Conservation (phyloP, 2,113 vertebrate genomes). For the Lagopus leucura region DNA sequence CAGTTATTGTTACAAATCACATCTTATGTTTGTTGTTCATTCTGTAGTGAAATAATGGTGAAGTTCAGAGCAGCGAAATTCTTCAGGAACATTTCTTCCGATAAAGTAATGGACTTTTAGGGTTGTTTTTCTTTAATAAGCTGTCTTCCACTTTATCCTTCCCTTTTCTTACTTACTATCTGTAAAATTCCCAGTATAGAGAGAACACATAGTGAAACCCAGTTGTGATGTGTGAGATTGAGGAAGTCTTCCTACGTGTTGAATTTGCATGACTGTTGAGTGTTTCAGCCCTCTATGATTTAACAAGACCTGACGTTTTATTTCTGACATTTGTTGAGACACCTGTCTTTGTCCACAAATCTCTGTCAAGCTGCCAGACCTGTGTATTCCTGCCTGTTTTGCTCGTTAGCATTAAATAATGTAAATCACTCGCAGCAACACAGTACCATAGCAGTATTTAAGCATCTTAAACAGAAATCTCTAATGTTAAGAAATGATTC, state of each 20-base stretch:
- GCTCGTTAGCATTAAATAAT: background rate
- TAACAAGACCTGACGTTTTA: background rate
- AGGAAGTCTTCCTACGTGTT: background rate
- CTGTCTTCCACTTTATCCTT: background rate
- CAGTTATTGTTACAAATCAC: background rate
- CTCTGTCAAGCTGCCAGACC: background rate
- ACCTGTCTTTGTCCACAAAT: background rate
- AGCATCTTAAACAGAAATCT: background rate
- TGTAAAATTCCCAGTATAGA: background rate
- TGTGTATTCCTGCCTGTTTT: background rate
- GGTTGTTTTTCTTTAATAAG: background rate
- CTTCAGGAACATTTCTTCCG: background rate
- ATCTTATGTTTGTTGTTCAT: background rate
- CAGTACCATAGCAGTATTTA: background rate
- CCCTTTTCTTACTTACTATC: background rate
- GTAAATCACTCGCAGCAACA: background rate
- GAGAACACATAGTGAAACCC: background rate
- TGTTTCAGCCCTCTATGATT: background rate
- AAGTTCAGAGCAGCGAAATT: background rate
- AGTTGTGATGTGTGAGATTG: background rate
- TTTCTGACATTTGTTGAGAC: constrained; percentile 19
- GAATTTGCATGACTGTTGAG: background rate
- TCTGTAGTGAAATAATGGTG: background rate
- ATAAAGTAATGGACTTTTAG: background rate
- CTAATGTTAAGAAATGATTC: background rate